Conservation (phyloP, 2,888 invertebrate genomes). For the Periphyllus acericola region DNA sequence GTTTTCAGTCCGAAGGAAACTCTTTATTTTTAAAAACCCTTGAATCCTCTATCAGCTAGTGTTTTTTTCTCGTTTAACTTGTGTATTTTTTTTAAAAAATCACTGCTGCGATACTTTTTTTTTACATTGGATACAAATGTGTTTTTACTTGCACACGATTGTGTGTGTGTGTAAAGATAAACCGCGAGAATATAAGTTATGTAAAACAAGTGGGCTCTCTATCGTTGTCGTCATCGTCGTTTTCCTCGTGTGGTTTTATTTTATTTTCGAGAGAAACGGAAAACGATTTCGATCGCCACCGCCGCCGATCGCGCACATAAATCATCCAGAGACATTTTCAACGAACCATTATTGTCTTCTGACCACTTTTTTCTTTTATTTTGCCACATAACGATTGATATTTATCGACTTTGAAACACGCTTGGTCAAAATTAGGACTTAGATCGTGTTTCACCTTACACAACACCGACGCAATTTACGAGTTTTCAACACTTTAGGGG, state of each 20-base stretch:
- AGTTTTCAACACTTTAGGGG: not conserved
- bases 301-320: not conserved
- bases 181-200: slow-evolving; percentile 10
- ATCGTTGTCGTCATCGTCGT: not conserved
- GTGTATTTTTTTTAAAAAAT: no score
- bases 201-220: slow-evolving; percentile 8
- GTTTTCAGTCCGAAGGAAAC: no score
- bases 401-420: slow-evolving; percentile 16
- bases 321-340: slow-evolving; percentile 46
- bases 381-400: slow-evolving; percentile 22
- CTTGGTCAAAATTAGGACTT: slow-evolving; percentile 16
- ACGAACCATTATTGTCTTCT: slow-evolving; percentile 33
- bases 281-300: slow-evolving; percentile 11
- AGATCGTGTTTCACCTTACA: slow-evolving; percentile 32
- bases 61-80: no score
- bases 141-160: not conserved
- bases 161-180: not conserved
- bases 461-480: slow-evolving; percentile 5
- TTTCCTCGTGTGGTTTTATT: slow-evolving; percentile 20
- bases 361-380: slow-evolving; percentile 9
- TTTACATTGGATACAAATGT: no score
- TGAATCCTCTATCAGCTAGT: no score
- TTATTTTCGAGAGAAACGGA: slow-evolving; percentile 15
- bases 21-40: no score
- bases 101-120: no score